phyloP scores from a whole-genome alignment of 2,888 invertebrate species.

The Acronicta leporina region DNA sequence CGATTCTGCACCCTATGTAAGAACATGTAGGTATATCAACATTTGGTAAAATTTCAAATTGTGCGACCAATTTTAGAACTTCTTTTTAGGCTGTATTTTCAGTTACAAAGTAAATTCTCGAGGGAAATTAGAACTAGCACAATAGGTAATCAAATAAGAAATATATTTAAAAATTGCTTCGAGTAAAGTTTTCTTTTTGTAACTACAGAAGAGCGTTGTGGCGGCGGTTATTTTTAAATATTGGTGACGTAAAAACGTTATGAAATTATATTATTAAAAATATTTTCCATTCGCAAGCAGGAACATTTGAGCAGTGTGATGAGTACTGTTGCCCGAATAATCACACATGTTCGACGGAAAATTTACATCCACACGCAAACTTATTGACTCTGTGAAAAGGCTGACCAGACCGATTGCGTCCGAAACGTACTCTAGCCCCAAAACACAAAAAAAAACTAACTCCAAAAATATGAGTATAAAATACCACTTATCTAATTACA shows the following conservation, averaged over 20 bases:
- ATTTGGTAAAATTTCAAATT: conserved; percentile 24
- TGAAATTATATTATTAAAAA: too few relatives aligned
- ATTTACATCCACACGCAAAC: too few relatives aligned
- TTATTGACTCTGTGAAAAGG: too few relatives aligned
- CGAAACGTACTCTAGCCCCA: too few relatives aligned
- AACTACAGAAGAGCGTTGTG: conserved; percentile 10
- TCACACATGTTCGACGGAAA: too few relatives aligned
- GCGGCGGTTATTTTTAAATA: not conserved
- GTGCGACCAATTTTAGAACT: conserved; percentile 20
- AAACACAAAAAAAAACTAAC: not conserved
- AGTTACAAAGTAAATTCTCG: conserved; percentile 26
- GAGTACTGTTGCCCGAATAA: too few relatives aligned
- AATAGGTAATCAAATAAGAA: conserved; percentile 33
- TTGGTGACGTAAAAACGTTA: not conserved
- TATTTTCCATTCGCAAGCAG: too few relatives aligned
- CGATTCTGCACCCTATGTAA: conserved; percentile 27
- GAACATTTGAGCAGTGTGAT: too few relatives aligned
- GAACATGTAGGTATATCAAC: conserved; percentile 23
- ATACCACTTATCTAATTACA: conserved; percentile 47
- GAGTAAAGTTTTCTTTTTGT: conserved; percentile 10
- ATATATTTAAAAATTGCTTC: conserved; percentile 37
- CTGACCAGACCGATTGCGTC: too few relatives aligned
- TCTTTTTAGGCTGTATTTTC: conserved; percentile 22
- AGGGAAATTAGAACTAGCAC: conserved; percentile 41
- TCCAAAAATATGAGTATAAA: conserved; percentile 19